phyloP scores from a whole-genome alignment of 2,113 vertebrate species.

The Rattus rattus region DNA sequence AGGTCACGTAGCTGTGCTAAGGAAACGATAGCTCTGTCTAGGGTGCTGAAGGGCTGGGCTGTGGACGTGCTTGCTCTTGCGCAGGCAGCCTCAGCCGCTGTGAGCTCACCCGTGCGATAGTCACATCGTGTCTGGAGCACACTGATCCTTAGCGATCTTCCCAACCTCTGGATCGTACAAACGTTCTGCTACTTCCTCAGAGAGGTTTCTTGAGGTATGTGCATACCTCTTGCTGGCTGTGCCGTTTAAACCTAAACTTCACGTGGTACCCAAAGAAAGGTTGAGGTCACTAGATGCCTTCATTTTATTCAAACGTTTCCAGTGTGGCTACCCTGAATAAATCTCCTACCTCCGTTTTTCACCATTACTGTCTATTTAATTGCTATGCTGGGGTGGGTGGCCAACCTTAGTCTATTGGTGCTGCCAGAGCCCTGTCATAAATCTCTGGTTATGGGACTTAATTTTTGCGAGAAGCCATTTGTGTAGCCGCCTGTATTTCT shows the following conservation, averaged over 20 bases:
- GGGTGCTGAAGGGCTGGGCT: neutral
- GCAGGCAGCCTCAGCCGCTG: neutral
- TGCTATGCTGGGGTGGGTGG: neutral
- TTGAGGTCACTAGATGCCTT: neutral
- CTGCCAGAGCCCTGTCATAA: neutral
- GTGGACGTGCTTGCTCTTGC: neutral
- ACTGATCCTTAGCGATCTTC: neutral
- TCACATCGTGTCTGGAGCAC: too few species aligned
- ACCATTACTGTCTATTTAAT: neutral
- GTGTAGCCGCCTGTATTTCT: slow-evolving; percentile 12
- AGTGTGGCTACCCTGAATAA: neutral
- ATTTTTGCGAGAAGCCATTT: slow-evolving; percentile 22
- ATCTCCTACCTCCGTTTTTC: neutral
- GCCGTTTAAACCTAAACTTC: neutral
- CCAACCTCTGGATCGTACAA: neutral
- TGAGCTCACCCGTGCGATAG: neutral
- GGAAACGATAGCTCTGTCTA: neutral
- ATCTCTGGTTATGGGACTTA: neutral
- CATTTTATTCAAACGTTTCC: neutral
- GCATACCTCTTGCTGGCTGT: neutral
- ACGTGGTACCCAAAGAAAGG: neutral
- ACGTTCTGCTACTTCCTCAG: neutral
- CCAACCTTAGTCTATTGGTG: neutral
- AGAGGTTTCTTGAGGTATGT: neutral
- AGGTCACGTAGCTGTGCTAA: neutral